These are phyloP conservation scores for Drosophila bipectinata DNA, from an alignment of 1,140 invertebrate genomes.

Conservation along the genomic window DNA sequence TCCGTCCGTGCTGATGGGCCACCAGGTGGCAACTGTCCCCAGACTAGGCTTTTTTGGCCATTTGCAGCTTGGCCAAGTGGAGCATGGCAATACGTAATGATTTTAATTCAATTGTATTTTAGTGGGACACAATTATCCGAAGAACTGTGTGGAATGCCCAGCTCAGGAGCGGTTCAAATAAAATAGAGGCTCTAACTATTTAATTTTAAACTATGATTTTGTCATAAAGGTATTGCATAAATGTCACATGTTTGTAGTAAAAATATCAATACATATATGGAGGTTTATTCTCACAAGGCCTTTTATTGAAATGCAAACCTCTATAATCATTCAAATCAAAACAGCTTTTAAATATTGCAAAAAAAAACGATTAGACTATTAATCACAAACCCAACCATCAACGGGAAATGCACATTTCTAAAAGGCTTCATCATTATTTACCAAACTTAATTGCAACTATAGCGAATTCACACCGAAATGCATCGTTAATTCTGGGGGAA, in stretches of 20 bases:
- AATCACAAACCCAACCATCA: not conserved
- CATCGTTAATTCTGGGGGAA: conserved; percentile 58
- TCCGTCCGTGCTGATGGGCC: conserved; percentile 45
- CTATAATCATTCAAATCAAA: no score
- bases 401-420: conserved; percentile 15
- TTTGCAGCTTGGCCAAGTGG: conserved; percentile 56
- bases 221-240: not conserved
- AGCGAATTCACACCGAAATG: conserved; percentile 50
- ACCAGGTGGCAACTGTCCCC: conserved; percentile 48
- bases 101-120: conserved; percentile 66
- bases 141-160: not conserved
- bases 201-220: not conserved
- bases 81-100: conserved; percentile 41
- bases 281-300: not conserved
- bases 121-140: conserved; percentile 44
- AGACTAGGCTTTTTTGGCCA: conserved; percentile 19
- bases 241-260: not conserved
- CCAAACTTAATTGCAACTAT: conserved; percentile 17
- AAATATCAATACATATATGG: not conserved
- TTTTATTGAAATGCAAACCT: not conserved
- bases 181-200: not conserved
- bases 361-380: not conserved
- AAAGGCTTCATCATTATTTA: conserved; percentile 7
- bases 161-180: conserved; percentile 37
- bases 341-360: not conserved